Conservation (phyloP, 2,797 vertebrate species). For the Labeo calbasu region DNA sequence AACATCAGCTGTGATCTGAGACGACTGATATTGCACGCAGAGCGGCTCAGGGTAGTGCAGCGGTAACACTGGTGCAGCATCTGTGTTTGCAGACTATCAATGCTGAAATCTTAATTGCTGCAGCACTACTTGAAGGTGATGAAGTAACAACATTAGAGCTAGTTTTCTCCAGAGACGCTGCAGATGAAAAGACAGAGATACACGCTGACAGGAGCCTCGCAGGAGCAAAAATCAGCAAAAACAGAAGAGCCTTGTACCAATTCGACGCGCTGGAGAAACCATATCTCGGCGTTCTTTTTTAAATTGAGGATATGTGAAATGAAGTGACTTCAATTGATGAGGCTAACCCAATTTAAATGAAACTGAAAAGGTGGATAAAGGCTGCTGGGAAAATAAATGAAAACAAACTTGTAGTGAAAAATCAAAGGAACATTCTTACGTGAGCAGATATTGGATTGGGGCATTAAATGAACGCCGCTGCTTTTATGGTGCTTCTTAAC, state of each 20-base stretch:
- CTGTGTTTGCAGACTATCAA: constrained; percentile 35
- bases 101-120: constrained; percentile 36
- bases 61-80: constrained; percentile 7
- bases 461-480: constrained; percentile 14
- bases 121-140: constrained; percentile 35
- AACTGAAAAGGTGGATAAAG: constrained; percentile 41
- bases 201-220: background rate
- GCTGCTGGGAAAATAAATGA: constrained; percentile 31
- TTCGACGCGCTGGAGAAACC: constrained; percentile 8
- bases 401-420: constrained; percentile 41
- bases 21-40: background rate
- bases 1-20: constrained; percentile 9
- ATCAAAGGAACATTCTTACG: constrained; percentile 38
- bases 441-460: constrained; percentile 23
- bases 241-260: background rate
- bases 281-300: constrained; percentile 18
- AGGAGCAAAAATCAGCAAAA: background rate
- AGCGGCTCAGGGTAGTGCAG: background rate
- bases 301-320: constrained; percentile 3
- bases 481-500: constrained; percentile 37
- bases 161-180: background rate
- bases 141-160: constrained; percentile 22
- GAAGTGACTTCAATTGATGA: constrained; percentile 37
- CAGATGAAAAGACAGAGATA: constrained; percentile 31
- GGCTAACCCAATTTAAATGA: constrained; percentile 44